Evolutionary conservation across 2,797 vertebrate species (phyloP), one percentile per base, ranked within the genome.

Genomic region (Callimico goeldii): DNA sequence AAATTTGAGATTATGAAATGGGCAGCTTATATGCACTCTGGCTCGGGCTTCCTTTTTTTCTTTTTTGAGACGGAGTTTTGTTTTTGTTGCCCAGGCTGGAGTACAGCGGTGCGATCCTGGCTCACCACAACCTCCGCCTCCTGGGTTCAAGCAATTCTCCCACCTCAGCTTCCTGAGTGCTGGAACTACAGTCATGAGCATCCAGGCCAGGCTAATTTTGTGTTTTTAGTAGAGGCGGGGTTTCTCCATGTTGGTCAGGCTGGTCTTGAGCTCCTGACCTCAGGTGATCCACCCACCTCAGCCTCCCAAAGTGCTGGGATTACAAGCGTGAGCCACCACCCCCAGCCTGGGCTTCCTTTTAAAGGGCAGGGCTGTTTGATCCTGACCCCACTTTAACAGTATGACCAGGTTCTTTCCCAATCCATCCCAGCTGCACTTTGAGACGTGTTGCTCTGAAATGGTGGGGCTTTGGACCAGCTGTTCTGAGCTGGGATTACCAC

Each of bases 391-490:
- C 67, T 83, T 82, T 76, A 39, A 50, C 73, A 64, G 92, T 43
- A 33, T 72, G 39, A 46, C 86, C 67, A 0, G 36, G 81, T 86
- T 95, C 89, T 73, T 91, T 93, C 94, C 93, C 72, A 77, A 81
- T 82, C 81, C 50, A 4, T 88, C 80, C 95, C 88, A 84, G 83
- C 84, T 73, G 52, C 30, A 52, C 84, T 92, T 67, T 43, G 50
- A 92, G 88, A 41, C 93, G 6, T 58, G 79, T 91, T 87, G 11
- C 93, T 95, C 70, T 96, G 89, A 96, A 97, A 41, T 85, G 90
- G 82, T 61, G 43, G 85, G 80, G 97, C 97, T 97, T 97, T 48
- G 91, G 7, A 13, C 94, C 98, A 98, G 97, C 98, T 98, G 96
- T 89, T 97, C 55, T 61, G 77, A 95, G 96, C 95, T 55, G 95